Evolutionary conservation across 2,113 vertebrate species (phyloP).

Genomic region (Struthio camelus): DNA sequence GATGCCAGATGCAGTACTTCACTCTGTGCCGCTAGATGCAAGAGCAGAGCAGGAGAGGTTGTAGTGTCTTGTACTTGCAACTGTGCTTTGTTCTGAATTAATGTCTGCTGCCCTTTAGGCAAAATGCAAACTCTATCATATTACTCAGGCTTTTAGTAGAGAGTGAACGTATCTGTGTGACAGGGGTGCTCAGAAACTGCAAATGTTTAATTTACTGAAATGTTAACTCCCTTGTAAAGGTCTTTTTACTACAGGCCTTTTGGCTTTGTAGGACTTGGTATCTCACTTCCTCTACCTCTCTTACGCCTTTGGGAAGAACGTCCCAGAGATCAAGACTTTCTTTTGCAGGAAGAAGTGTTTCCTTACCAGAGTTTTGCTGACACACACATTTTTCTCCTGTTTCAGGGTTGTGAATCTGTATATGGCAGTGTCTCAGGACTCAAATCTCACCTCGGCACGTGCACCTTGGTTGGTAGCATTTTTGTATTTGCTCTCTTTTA

Average conservation of each 20-base stretch:
- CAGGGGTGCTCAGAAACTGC: neutral
- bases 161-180: neutral
- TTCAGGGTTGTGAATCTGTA: slow-evolving; percentile 88
- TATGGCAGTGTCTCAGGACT: slow-evolving; percentile 95
- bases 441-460: slow-evolving; percentile 92
- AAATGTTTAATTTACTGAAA: neutral
- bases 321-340: neutral
- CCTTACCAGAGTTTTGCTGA: neutral
- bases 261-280: neutral
- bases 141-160: neutral
- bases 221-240: neutral
- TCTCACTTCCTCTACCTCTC: neutral
- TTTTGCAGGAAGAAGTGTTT: neutral
- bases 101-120: neutral
- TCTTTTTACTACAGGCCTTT: neutral
- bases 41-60: neutral
- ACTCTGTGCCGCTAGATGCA: neutral
- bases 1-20: neutral
- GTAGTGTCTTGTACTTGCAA: neutral
- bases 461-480: slow-evolving; percentile 82
- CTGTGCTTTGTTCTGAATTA: neutral
- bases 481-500: neutral
- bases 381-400: neutral
- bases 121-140: neutral
- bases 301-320: neutral